These are phyloP conservation scores for Trachelus stipa DNA, from an alignment of 2,888 invertebrate genomes.

Conservation along the genomic window DNA sequence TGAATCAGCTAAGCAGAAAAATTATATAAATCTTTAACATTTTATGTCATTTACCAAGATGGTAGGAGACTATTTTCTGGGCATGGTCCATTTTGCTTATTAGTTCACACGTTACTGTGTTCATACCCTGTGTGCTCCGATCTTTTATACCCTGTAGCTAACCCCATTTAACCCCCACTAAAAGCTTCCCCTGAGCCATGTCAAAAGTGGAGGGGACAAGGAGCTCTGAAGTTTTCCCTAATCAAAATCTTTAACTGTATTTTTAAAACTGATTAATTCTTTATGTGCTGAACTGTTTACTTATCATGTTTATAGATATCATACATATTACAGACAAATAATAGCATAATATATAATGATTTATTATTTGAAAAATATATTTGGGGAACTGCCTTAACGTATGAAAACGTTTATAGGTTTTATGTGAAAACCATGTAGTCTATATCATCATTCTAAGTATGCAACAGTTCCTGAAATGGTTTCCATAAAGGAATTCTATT, in stretches of 20 bases:
- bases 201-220: background rate
- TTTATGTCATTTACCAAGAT: constrained; percentile 34
- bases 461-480: background rate
- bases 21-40: background rate
- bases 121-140: constrained; percentile 24
- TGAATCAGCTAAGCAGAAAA: background rate
- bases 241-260: too few species aligned
- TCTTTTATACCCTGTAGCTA: constrained; percentile 50
- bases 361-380: too few species aligned
- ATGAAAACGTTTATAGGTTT: constrained; percentile 1
- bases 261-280: too few species aligned
- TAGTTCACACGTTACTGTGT: constrained; percentile 38
- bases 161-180: constrained; percentile 39
- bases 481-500: background rate
- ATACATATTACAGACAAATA: too few species aligned
- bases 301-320: too few species aligned
- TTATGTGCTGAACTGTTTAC: too few species aligned
- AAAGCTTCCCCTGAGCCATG: background rate
- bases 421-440: background rate
- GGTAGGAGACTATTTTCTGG: constrained; percentile 27
- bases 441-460: background rate
- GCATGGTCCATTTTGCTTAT: constrained; percentile 34
- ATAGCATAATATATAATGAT: too few species aligned
- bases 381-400: background rate
- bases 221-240: background rate